These are phyloP conservation scores for Tauraco hartlaubi DNA, from an alignment of 2,797 vertebrate genomes.

Conservation along the genomic window DNA sequence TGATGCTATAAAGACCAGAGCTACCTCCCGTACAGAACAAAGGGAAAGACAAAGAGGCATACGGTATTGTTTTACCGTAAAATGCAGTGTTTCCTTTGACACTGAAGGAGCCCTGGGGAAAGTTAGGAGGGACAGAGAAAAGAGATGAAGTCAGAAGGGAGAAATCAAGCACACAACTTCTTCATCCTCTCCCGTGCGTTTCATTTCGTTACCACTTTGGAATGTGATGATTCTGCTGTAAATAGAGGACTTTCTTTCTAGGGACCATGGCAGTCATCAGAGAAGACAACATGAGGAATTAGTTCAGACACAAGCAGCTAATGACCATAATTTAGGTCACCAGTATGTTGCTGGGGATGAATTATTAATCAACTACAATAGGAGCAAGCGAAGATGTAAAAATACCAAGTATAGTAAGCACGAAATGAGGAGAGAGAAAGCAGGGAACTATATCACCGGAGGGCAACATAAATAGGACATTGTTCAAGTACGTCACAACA, in stretches of 20 bases:
- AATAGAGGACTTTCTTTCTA: not conserved
- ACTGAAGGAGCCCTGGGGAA: not conserved
- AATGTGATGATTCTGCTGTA: not conserved
- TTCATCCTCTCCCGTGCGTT: not conserved
- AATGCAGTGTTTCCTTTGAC: not conserved
- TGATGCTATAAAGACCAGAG: not conserved
- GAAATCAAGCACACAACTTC: not conserved
- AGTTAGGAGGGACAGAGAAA: not conserved
- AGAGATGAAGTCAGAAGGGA: not conserved
- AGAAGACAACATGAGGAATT: not conserved
- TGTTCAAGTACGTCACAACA: not conserved
- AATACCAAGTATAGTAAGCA: not conserved
- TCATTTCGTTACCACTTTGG: not conserved
- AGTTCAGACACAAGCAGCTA: not conserved
- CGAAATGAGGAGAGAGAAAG: constrained; percentile 6
- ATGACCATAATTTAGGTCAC: not conserved
- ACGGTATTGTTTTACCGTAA: not conserved
- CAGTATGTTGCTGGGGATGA: not conserved
- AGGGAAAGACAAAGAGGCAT: not conserved
- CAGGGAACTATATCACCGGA: not conserved
- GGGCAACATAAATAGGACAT: not conserved
- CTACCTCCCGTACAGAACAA: not conserved
- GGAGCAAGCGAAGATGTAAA: not conserved
- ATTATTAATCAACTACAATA: not conserved
- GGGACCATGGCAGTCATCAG: not conserved